phyloP scores from a whole-genome alignment of 2,888 invertebrate genomes.

The Luperina nickerlii region DNA sequence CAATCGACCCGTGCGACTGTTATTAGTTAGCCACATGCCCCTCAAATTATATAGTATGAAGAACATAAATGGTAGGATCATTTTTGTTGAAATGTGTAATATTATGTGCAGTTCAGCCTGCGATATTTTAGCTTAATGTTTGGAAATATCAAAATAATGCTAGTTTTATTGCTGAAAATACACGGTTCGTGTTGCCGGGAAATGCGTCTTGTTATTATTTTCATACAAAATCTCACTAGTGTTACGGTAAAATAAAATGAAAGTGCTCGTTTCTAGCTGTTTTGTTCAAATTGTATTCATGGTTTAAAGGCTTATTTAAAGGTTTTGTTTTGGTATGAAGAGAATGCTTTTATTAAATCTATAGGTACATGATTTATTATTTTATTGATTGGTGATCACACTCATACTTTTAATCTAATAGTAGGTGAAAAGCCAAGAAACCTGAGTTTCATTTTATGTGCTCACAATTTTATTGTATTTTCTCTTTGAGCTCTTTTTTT shows the following conservation, averaged over 20 bases:
- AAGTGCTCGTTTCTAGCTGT: not conserved
- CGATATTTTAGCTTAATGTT: constrained; percentile 27
- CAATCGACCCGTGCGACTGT: too few species aligned
- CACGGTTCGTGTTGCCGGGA: constrained; percentile 7
- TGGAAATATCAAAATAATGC: constrained; percentile 37
- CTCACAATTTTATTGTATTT: not conserved
- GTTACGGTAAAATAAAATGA: constrained; percentile 22
- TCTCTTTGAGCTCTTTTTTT: not conserved
- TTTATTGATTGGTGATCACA: not conserved
- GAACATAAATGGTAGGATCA: not conserved
- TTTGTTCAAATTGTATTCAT: constrained; percentile 9
- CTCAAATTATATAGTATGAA: not conserved
- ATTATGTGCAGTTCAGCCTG: not conserved
- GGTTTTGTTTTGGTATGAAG: not conserved
- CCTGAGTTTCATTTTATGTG: too few species aligned
- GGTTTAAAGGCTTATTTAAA: not conserved
- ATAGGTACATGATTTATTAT: not conserved
- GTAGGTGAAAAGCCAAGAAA: not conserved
- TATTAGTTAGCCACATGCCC: too few species aligned
- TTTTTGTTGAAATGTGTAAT: constrained; percentile 4
- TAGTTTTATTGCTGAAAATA: constrained; percentile 27
- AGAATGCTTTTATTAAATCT: not conserved
- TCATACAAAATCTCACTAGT: constrained; percentile 18
- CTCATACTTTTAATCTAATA: not conserved
- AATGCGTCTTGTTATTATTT: constrained; percentile 31